A percentile compares a stretch with the other conserved stretches of the same genome.
phyloP scores from a whole-genome alignment of 2,888 invertebrate species.

The Sinopyrophorus schimmeli region DNA sequence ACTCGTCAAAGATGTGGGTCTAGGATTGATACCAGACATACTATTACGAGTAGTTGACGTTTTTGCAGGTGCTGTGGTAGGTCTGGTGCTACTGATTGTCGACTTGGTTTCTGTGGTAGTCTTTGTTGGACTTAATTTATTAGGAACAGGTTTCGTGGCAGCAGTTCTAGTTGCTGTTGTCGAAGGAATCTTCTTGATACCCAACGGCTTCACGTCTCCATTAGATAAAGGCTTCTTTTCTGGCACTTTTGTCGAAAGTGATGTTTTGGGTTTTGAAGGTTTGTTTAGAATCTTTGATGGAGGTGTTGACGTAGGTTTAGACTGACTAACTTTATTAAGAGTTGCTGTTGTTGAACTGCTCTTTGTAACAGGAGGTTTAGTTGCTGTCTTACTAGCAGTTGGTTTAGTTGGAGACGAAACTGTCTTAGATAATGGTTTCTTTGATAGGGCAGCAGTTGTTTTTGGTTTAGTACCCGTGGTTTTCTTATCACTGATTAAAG shows the following conservation, averaged over 20 bases:
- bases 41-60: constrained; percentile 23
- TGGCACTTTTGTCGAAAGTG: constrained; percentile 40
- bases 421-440: constrained; percentile 30
- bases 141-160: constrained; percentile 37
- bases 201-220: constrained; percentile 57
- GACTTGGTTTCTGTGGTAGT: constrained; percentile 6
- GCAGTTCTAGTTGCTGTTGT: constrained; percentile 37
- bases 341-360: constrained; percentile 29
- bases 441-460: constrained; percentile 25
- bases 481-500: constrained; percentile 45
- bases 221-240: constrained; percentile 62
- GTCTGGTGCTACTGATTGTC: constrained; percentile 17
- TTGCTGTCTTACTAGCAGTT: constrained; percentile 20
- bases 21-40: constrained; percentile 20
- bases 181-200: constrained; percentile 14
- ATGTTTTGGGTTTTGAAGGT: constrained; percentile 28
- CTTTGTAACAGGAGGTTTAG: constrained; percentile 21
- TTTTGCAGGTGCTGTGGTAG: constrained; percentile 18
- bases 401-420: constrained; percentile 25
- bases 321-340: constrained; percentile 22
- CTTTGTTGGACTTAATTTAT: constrained; percentile 31
- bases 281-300: constrained; percentile 33
- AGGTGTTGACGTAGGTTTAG: constrained; percentile 21
- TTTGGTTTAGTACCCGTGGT: constrained; percentile 28
- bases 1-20: constrained; percentile 35